These are phyloP conservation scores for Apogon talboti DNA, from an alignment of 2,797 vertebrate genomes.

Conservation along the genomic window DNA sequence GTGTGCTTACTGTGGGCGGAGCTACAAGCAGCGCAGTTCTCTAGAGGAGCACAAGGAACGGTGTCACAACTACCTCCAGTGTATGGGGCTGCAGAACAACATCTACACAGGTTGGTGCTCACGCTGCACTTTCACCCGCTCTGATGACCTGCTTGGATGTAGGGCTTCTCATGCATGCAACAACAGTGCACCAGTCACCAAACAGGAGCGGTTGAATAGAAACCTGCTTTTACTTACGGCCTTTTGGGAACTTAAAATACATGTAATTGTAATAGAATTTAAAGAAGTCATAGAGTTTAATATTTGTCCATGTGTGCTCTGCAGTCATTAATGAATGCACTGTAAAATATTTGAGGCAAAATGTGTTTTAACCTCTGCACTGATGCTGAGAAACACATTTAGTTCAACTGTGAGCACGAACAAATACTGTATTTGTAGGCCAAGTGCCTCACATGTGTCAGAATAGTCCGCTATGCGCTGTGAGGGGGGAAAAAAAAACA, in stretches of 20 bases:
- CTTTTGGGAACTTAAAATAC: constrained; percentile 4
- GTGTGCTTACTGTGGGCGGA: constrained; percentile 97
- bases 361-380: background rate
- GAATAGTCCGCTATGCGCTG: constrained; percentile 56
- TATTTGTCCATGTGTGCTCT: constrained; percentile 5
- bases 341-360: background rate
- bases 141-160: constrained; percentile 38
- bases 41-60: constrained; percentile 99
- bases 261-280: background rate
- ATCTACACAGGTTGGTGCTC: constrained; percentile 92
- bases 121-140: constrained; percentile 21
- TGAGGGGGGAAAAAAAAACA: constrained; percentile 39
- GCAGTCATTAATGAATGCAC: background rate
- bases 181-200: constrained; percentile 22
- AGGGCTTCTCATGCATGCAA: constrained; percentile 21
- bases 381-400: constrained; percentile 15
- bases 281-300: background rate
- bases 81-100: constrained; percentile 93
- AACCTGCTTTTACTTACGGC: background rate
- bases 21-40: constrained; percentile 98
- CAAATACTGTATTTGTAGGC: constrained; percentile 33
- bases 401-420: constrained; percentile 36
- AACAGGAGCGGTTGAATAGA: too few relatives aligned
- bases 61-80: constrained; percentile 98
- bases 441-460: constrained; percentile 62